Evolutionary conservation across 2,113 vertebrate genomes (phyloP).

Genomic region (Pithys albifrons): DNA sequence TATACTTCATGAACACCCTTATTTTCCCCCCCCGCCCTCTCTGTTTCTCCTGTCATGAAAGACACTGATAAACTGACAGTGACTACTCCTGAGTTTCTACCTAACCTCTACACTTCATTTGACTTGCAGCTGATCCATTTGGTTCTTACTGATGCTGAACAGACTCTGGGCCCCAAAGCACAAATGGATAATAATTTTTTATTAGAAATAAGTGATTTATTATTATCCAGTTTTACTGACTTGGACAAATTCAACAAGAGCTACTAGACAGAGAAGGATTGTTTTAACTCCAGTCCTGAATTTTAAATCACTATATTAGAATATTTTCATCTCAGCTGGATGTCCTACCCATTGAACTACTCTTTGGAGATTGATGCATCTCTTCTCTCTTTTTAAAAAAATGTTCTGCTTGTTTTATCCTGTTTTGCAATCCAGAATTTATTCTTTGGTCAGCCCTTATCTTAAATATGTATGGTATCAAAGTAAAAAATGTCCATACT

Average conservation of each 20-base stretch:
- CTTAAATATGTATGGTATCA: background rate
- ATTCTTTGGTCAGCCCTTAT: background rate
- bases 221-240: background rate
- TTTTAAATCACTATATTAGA: background rate
- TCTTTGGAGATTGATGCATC: background rate
- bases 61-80: background rate
- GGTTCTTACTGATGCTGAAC: background rate
- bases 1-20: background rate
- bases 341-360: background rate
- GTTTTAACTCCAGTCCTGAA: background rate
- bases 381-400: background rate
- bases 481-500: background rate
- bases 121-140: background rate
- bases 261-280: background rate
- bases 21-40: no score
- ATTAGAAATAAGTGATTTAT: background rate
- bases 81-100: background rate
- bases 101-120: background rate
- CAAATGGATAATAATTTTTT: background rate
- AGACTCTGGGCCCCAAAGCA: background rate
- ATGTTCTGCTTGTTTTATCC: background rate
- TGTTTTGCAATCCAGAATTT: background rate
- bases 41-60: background rate
- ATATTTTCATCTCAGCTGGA: background rate
- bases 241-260: background rate